Evolutionary conservation across 2,797 vertebrate species (phyloP), one percentile per base, ranked within the genome.

Genomic region (Euphonia xanthogaster): DNA sequence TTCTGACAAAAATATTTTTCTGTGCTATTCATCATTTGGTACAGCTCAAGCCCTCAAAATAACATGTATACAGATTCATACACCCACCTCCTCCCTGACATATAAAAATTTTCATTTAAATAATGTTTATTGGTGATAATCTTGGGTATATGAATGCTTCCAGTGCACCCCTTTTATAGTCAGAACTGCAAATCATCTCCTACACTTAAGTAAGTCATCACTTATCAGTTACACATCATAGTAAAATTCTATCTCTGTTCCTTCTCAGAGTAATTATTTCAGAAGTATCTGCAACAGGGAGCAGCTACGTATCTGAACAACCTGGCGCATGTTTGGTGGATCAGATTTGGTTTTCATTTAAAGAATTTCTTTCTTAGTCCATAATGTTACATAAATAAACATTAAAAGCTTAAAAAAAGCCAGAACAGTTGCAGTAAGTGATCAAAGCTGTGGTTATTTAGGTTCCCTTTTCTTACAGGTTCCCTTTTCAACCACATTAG

Each of bases 321-420:
- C 35, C 86, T 95, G 89, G 88, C 42, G 95, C 39, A 70, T 2
- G 12, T 93, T 89, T 96, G 33, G 40, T 70, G 86, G 86, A 95
- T 91, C 44, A 88, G 71, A 70, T 95, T 97, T 96, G 89, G 60
- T 95, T 97, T 97, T 95, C 94, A 96, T 97, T 94, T 96, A 94
- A 97, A 96, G 14, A 86, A 14, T 22, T 85, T 85, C 68, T 82
- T 90, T 90, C 96, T 92, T 53, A 88, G 57, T 75, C 42, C 12
- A 7, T 70, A 72, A 57, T 91, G 94, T 93, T 90, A 94, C 75
- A 96, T 91, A 96, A 97, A 92, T 66, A 92, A 95, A 95, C 20
- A 83, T 80, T 94, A 88, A 95, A 96, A 93, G 39, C 55, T 93
- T 93, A 42, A 30, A 88, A 88, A 76, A 57, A 90, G 22, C 50